A percentile compares a stretch with the other conserved stretches of the same genome.
Evolutionary conservation across 2,888 invertebrate species (phyloP).

Genomic region (Lysandra bellargus): DNA sequence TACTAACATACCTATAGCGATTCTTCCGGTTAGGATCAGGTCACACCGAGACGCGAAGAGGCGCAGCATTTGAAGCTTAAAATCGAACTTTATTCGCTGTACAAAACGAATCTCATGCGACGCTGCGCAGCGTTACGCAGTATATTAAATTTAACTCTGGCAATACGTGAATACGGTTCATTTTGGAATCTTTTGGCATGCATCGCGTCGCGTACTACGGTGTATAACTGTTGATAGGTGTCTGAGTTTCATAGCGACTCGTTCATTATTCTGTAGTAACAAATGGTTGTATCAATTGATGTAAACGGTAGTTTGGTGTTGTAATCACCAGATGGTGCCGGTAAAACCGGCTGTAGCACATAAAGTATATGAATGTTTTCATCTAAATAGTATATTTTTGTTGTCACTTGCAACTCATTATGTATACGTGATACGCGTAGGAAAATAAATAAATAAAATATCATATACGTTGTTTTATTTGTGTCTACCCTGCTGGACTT

Average conservation of each 20-base stretch:
- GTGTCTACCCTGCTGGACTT: neutral
- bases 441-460: slow-evolving; percentile 39
- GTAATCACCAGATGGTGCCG: slow-evolving; percentile 10
- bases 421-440: slow-evolving; percentile 49
- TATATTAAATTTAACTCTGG: neutral
- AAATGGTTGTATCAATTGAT: neutral
- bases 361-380: slow-evolving; percentile 44
- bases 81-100: neutral
- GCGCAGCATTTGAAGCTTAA: neutral
- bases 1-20: slow-evolving; percentile 1
- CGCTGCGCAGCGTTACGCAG: neutral
- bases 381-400: slow-evolving; percentile 47
- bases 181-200: neutral
- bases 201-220: neutral
- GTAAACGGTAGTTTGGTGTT: slow-evolving; percentile 15
- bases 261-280: neutral
- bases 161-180: too few species aligned
- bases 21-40: neutral
- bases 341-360: slow-evolving; percentile 31
- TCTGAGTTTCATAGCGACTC: slow-evolving; percentile 1
- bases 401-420: slow-evolving; percentile 44
- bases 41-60: neutral
- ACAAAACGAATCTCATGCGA: neutral
- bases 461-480: slow-evolving; percentile 19
- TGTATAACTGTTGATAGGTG: neutral